Conservation (phyloP, 2,888 invertebrate species). For the Agrochola lychnidis region DNA sequence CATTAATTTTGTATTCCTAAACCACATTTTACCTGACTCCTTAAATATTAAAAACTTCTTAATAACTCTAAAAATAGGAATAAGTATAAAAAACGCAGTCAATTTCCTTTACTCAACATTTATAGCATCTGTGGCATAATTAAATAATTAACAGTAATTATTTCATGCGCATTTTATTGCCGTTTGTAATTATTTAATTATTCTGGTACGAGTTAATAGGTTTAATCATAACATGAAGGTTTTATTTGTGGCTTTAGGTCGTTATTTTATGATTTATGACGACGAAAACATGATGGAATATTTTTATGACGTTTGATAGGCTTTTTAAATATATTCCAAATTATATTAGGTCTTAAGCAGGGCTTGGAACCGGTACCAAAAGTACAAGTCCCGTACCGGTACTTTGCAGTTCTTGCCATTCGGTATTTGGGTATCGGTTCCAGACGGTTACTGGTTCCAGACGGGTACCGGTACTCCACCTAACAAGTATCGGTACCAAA, state of each 20-base stretch:
- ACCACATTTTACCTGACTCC: not conserved
- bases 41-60: not conserved
- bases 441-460: too few species aligned
- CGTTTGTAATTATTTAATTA: conserved; percentile 46
- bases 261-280: conserved; percentile 21
- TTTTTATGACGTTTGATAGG: not conserved
- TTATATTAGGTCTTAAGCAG: too few species aligned
- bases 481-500: too few species aligned
- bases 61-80: not conserved
- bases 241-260: conserved; percentile 15
- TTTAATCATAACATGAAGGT: conserved; percentile 28
- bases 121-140: conserved; percentile 5
- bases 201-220: conserved; percentile 9
- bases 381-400: too few species aligned
- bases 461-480: too few species aligned
- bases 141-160: conserved; percentile 33
- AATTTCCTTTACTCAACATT: conserved; percentile 27
- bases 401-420: too few species aligned
- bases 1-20: not conserved
- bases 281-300: too few species aligned
- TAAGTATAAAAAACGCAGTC: not conserved
- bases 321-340: not conserved
- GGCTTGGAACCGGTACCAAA: too few species aligned
- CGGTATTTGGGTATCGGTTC: too few species aligned
- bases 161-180: conserved; percentile 34